Evolutionary conservation across 2,113 vertebrate genomes (phyloP).

Genomic region (Dinomys branickii): DNA sequence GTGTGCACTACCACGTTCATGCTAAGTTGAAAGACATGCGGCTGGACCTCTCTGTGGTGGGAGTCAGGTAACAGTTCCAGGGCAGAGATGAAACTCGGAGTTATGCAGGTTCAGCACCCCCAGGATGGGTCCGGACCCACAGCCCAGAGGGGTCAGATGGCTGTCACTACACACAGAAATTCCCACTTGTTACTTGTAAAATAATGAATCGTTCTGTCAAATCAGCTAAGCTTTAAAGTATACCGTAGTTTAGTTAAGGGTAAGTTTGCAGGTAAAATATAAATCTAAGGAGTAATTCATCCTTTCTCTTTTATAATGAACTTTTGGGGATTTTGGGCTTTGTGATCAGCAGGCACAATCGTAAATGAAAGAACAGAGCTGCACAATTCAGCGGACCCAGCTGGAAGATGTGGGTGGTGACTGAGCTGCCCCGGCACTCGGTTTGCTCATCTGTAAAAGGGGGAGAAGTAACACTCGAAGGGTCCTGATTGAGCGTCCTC

Average conservation of each 20-base stretch:
- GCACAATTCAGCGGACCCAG: neutral
- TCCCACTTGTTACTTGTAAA: neutral
- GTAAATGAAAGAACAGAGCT: neutral
- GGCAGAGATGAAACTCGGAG: neutral
- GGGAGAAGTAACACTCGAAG: neutral
- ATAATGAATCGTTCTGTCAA: neutral
- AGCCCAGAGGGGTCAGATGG: neutral
- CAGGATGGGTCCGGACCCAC: neutral
- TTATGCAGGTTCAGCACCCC: neutral
- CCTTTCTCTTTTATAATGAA: conserved; percentile 15
- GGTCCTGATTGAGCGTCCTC: neutral
- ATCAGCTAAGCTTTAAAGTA: neutral
- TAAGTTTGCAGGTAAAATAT: neutral
- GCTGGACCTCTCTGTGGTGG: neutral
- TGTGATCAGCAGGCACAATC: neutral
- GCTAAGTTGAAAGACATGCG: neutral
- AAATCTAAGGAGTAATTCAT: neutral
- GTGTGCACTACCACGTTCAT: neutral
- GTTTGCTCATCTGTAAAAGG: neutral
- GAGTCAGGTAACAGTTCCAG: fast-evolving
- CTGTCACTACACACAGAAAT: neutral
- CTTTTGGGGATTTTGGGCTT: neutral
- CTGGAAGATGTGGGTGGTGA: neutral
- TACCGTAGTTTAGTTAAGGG: neutral
- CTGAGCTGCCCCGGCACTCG: neutral